A percentile compares a stretch with the other conserved stretches of the same genome.
These are phyloP conservation scores for Rhagoletis zephyria DNA, from an alignment of 1,140 invertebrate genomes.

Conservation along the genomic window DNA sequence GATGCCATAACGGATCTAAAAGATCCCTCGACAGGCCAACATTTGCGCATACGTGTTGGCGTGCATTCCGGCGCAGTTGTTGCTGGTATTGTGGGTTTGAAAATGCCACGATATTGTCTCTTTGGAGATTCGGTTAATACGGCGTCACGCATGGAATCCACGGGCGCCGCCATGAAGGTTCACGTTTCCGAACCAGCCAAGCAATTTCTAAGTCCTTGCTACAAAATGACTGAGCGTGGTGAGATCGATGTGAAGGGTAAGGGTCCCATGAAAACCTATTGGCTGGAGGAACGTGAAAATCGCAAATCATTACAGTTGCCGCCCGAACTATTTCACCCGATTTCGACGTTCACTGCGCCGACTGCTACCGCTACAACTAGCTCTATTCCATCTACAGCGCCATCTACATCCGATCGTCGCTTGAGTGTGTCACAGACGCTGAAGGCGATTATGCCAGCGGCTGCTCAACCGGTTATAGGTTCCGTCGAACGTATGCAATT, in stretches of 20 bases:
- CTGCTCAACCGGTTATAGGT: slow-evolving; percentile 32
- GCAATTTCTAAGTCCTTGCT: slow-evolving; percentile 83
- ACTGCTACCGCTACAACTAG: not conserved
- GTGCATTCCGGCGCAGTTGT: slow-evolving; percentile 92
- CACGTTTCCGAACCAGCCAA: slow-evolving; percentile 93
- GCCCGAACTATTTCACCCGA: slow-evolving; percentile 61
- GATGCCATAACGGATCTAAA: slow-evolving; percentile 91
- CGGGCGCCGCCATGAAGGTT: slow-evolving; percentile 92
- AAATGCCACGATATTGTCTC: slow-evolving; percentile 88
- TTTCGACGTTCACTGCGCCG: slow-evolving; percentile 57
- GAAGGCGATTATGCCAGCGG: slow-evolving; percentile 60
- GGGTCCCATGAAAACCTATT: slow-evolving; percentile 94
- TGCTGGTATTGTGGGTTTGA: slow-evolving; percentile 93
- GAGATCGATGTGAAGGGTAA: slow-evolving; percentile 90
- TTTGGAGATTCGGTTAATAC: slow-evolving; percentile 96
- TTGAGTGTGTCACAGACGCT: slow-evolving; percentile 62
- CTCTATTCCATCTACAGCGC: not conserved
- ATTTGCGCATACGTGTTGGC: slow-evolving; percentile 91
- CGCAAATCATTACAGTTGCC: slow-evolving; percentile 75
- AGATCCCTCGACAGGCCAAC: slow-evolving; percentile 91
- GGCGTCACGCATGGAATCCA: slow-evolving; percentile 92
- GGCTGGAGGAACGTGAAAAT: slow-evolving; percentile 82
- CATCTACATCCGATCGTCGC: slow-evolving; percentile 60
- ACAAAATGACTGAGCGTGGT: slow-evolving; percentile 85
- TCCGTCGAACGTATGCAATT: not conserved